A percentile compares a stretch with the other conserved stretches of the same genome.
Conservation (phyloP, 2,797 vertebrate species). For the Arctocebus calabarensis region DNA sequence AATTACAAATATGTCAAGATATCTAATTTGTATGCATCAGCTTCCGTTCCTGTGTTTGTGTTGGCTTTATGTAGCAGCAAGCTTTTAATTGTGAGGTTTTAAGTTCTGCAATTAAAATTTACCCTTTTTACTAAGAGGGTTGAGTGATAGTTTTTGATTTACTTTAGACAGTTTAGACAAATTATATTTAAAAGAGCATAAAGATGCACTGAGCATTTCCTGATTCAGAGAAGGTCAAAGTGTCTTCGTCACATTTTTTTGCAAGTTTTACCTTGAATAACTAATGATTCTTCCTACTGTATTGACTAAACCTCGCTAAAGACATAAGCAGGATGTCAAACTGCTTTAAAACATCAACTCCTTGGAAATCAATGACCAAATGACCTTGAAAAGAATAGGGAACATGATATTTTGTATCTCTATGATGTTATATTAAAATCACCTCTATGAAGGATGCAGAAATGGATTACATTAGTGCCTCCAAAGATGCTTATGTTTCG, state of each 20-base stretch:
- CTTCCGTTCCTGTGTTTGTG: constrained; percentile 92
- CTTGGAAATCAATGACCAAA: constrained; percentile 78
- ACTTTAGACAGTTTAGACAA: constrained; percentile 95
- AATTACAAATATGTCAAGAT: constrained; percentile 82
- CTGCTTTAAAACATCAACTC: constrained; percentile 71
- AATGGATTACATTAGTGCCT: constrained; percentile 78
- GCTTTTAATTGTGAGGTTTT: constrained; percentile 98
- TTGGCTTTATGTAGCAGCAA: constrained; percentile 93
- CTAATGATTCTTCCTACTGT: constrained; percentile 84
- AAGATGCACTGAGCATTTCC: constrained; percentile 95
- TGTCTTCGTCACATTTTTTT: constrained; percentile 86
- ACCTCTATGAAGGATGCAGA: constrained; percentile 75
- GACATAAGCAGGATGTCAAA: constrained; percentile 80
- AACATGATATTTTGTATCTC: constrained; percentile 76
- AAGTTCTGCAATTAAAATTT: constrained; percentile 98
- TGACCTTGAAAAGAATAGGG: constrained; percentile 82
- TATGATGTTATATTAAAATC: constrained; percentile 74
- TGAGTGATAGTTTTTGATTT: constrained; percentile 95
- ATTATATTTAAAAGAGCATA: constrained; percentile 96
- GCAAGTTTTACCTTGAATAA: constrained; percentile 88
- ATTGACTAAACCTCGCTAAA: constrained; percentile 80
- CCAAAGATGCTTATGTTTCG: constrained; percentile 78
- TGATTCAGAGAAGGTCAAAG: constrained; percentile 90
- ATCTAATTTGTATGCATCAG: constrained; percentile 93
- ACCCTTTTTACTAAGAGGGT: constrained; percentile 94